Evolutionary conservation across 2,797 vertebrate species (phyloP).

Genomic region (Masticophis lateralis): DNA sequence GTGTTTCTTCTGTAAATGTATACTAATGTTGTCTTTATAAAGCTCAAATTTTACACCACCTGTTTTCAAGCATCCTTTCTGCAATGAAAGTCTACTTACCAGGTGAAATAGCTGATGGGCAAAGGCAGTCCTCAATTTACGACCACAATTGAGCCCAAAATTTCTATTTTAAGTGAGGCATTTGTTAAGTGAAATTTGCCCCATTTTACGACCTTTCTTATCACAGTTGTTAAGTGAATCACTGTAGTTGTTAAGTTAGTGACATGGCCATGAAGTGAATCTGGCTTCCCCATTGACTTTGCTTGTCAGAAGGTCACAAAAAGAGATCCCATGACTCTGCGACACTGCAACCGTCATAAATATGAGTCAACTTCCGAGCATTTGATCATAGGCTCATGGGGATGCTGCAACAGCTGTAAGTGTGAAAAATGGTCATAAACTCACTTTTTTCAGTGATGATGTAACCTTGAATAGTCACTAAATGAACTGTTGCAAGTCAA

Average conservation of each 20-base stretch:
- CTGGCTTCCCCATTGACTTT: not conserved
- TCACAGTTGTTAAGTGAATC: not conserved
- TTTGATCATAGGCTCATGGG: not conserved
- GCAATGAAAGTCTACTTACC: conserved; percentile 54
- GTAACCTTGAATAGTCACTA: not conserved
- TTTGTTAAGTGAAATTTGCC: not conserved
- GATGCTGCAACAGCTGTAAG: not conserved
- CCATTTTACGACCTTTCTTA: not conserved
- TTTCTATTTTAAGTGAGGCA: not conserved
- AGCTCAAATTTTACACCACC: conserved; percentile 62
- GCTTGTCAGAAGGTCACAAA: not conserved
- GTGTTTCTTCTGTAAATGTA: conserved; percentile 66
- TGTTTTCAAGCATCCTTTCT: conserved; percentile 62
- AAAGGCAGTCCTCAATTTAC: not conserved
- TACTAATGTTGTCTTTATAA: conserved; percentile 61
- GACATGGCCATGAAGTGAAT: not conserved
- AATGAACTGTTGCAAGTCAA: not conserved
- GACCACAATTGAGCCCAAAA: not conserved
- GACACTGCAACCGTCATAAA: not conserved
- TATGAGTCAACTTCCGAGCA: not conserved
- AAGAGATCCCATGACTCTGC: not conserved
- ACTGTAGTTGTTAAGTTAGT: not conserved
- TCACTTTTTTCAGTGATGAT: not conserved
- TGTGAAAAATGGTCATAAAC: not conserved
- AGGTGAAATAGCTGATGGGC: conserved; percentile 61